Evolutionary conservation across 2,888 invertebrate species (phyloP).

Genomic region (Drosophila helvetica): DNA sequence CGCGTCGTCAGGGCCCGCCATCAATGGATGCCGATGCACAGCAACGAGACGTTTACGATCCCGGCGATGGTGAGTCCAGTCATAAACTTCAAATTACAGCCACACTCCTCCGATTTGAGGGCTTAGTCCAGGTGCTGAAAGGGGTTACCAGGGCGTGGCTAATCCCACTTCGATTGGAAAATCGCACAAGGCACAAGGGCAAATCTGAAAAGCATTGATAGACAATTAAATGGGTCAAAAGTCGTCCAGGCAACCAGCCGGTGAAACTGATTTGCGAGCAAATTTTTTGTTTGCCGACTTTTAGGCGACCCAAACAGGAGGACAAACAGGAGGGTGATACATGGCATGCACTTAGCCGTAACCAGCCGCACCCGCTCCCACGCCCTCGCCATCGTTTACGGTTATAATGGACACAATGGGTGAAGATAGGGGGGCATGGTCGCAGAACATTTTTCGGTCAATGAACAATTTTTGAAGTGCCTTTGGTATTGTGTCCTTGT

Average conservation of each 20-base stretch:
- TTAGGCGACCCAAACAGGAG: conserved; percentile 5
- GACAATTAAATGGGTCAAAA: conserved; percentile 3
- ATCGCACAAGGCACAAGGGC: not conserved
- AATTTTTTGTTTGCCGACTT: conserved; percentile 20
- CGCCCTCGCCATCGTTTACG: not conserved
- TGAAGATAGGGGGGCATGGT: not conserved
- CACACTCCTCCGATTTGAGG: not conserved
- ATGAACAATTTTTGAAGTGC: conserved; percentile 48
- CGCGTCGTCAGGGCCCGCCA: conserved; percentile 40
- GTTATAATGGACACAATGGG: conserved; percentile 9
- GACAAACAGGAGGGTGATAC: no score
- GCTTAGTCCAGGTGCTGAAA: not conserved
- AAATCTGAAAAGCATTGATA: not conserved
- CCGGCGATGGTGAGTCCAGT: conserved; percentile 83
- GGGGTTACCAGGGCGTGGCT: not conserved
- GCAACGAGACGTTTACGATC: conserved; percentile 82
- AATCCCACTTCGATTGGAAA: conserved; percentile 12
- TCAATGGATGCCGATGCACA: conserved; percentile 45
- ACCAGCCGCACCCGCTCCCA: not conserved
- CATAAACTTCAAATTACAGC: conserved; percentile 52
- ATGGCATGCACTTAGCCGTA: conserved; percentile 22
- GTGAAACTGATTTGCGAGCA: not conserved
- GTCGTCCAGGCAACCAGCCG: not conserved
- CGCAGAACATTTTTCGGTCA: conserved; percentile 44
- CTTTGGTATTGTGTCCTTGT: not conserved